These are phyloP conservation scores for Addax nasomaculatus DNA, from an alignment of 2,113 vertebrate species.

Conservation along the genomic window DNA sequence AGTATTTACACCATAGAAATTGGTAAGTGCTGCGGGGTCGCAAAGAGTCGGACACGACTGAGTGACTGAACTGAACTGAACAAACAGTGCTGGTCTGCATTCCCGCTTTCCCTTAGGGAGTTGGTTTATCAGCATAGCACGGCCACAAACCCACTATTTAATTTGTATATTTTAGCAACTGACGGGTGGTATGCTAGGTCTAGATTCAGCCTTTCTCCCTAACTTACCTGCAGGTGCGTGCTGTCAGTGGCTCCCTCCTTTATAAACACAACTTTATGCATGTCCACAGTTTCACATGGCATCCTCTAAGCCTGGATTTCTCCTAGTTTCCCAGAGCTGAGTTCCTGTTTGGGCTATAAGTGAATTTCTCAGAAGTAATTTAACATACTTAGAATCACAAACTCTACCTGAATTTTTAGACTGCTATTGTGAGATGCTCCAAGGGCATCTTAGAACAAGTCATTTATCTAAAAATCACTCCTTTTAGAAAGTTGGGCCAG, in stretches of 20 bases:
- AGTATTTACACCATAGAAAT: neutral
- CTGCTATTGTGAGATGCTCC: neutral
- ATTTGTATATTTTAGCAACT: neutral
- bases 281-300: neutral
- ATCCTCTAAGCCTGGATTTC: neutral
- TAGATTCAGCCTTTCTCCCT: neutral
- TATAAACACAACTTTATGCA: neutral
- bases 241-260: neutral
- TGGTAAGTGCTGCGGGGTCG: neutral
- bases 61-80: neutral
- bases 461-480: neutral
- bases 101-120: neutral
- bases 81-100: neutral
- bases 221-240: neutral
- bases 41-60: too few relatives aligned
- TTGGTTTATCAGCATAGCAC: neutral
- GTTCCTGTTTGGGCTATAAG: neutral
- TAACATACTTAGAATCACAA: slow-evolving; percentile 7
- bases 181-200: neutral
- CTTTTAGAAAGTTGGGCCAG: neutral
- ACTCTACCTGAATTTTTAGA: neutral
- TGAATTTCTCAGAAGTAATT: slow-evolving; percentile 41
- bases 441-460: neutral
- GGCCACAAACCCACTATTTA: neutral
- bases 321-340: neutral